These are phyloP conservation scores for Mnemiopsis leidyi DNA, from an alignment of 37 sponge, comb jelly and placozoan species.

Conservation along the genomic window DNA sequence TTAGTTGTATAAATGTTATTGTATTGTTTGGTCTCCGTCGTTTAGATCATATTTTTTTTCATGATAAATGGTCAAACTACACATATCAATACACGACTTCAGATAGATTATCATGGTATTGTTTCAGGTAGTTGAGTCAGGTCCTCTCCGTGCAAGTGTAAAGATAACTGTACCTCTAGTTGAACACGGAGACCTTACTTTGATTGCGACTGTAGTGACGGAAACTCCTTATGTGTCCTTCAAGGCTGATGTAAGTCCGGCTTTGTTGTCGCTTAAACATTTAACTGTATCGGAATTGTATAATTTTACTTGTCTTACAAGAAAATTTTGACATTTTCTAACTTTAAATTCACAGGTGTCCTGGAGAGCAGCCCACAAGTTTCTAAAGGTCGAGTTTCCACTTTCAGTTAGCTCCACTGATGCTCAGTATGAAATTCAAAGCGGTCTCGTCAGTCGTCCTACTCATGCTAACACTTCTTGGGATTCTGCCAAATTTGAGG, in stretches of 20 bases:
- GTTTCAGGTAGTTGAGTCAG: conserved; percentile 64
- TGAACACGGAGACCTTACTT: not conserved
- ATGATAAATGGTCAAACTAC: no score
- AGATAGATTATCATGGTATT: no score
- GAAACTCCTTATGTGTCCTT: conserved; percentile 69
- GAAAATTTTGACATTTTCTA: no score
- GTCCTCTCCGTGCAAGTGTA: conserved; percentile 67
- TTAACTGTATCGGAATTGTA: no score
- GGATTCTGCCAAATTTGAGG: conserved; percentile 83
- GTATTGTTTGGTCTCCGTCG: no score
- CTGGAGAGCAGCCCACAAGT: conserved; percentile 76
- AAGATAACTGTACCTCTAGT: not conserved
- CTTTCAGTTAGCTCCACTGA: conserved; percentile 68
- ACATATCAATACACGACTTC: no score
- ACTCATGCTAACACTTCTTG: conserved; percentile 82
- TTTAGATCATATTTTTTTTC: no score
- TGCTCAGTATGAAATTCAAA: conserved; percentile 80
- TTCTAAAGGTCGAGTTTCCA: conserved; percentile 81
- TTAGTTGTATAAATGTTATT: not conserved
- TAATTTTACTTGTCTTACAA: no score
- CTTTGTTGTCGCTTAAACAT: no score
- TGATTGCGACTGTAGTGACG: conserved; percentile 68
- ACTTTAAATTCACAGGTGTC: conserved; percentile 72
- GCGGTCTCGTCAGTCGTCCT: conserved; percentile 75
- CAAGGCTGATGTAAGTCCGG: conserved; percentile 69